Base-by-base conservation (phyloP, 2,888 invertebrate species). In the Diaperis boleti region DNA sequence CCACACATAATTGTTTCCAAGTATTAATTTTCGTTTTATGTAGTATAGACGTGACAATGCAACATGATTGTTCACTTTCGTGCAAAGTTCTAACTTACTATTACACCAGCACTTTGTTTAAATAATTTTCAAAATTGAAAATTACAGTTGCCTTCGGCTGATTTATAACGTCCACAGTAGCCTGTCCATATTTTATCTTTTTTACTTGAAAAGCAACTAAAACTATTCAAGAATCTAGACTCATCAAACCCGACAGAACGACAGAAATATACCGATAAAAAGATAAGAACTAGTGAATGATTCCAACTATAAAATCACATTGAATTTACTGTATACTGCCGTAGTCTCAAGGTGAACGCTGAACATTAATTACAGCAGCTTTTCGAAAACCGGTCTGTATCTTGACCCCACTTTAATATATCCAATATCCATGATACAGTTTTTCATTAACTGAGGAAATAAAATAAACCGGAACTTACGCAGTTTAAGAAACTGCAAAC, bases 341-440 rank as follows among this genome's bases (percentile, higher is more conserved):
- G 22, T 18, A 42, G 14, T 39, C 26, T 57, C 57, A 57, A 57
- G 57, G 57, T 45, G 45, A 45, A 13, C 45, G 20, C 8, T 33
- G 11, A 13, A 33, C 33, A 37, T 14, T 42, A 17, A 54, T 54
- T 41, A 31, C 41, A 26, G 10, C 35, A 44, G 14, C 42, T 55
- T 52, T 52, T 52, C 52, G 22, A 33, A 45, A 57, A 57, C 57
- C 57, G 57, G 57, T 57, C 57, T 42, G 14, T 26, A 10, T 55
- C 13, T 42, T 42, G 55, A 55, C 55, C 39, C 29, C 10, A 26
- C 26, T 11, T 42, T 41, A 29, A 29, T 42, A 42, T 49, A 17
- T 20, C 18, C 35, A 49, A 45, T 45, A 26, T 39, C 20, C 18
- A 37, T 39, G 37, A 18, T 47, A 26, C 26, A n/a, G 33, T 47